Evolutionary conservation across 2,797 vertebrate species (phyloP).

Genomic region (Rhyacichthys aspro): DNA sequence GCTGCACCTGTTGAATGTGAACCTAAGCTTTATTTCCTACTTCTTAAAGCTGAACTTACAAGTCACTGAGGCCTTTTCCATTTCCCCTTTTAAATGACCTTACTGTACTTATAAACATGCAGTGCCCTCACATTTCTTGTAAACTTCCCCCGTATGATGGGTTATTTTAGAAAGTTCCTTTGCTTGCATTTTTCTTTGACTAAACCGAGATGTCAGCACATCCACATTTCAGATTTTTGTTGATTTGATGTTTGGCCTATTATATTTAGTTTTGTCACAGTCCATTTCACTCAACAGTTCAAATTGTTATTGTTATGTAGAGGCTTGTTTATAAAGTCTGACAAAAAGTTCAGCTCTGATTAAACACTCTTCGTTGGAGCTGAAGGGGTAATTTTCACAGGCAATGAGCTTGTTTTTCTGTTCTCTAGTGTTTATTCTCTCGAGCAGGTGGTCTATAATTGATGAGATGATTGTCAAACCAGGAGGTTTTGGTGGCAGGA

Average conservation of each 20-base stretch:
- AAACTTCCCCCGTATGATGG: not conserved
- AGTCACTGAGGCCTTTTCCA: not conserved
- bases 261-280: no score
- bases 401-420: not conserved
- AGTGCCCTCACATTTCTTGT: not conserved
- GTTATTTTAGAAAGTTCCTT: not conserved
- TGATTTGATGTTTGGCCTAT: no score
- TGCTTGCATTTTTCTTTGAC: not conserved
- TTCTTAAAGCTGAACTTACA: no score
- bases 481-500: slow-evolving; percentile 54
- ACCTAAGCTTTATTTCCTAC: no score
- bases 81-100: not conserved
- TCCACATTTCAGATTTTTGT: not conserved
- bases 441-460: not conserved
- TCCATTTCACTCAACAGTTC: no score
- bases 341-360: no score
- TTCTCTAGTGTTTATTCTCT: slow-evolving; percentile 2
- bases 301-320: no score
- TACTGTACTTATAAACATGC: slow-evolving; percentile 4
- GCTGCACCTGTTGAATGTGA: not conserved
- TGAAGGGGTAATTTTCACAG: slow-evolving; percentile 8
- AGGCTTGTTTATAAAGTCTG: no score
- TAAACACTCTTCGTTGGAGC: no score
- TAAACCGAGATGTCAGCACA: not conserved
- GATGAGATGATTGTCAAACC: slow-evolving; percentile 36